Base-by-base conservation (phyloP, 2,113 vertebrate genomes). In the Grantiella picta region DNA sequence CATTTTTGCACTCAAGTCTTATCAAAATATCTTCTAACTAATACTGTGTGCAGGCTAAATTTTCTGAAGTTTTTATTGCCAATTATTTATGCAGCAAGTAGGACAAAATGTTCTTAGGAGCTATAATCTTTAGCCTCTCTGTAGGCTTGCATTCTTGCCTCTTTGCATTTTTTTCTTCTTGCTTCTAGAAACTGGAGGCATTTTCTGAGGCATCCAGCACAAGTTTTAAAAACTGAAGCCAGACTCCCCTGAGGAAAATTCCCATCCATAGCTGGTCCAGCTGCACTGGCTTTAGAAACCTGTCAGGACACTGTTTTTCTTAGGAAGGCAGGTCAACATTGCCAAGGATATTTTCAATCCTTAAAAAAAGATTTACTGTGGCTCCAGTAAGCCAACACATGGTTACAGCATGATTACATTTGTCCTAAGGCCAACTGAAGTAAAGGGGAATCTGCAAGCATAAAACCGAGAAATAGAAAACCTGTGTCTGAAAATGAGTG, bases 211-310 rank as follows among this genome's bases (percentile, higher is more conserved):
- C n/a, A 72, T 68, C 17, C 31, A 90, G 61, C 53, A 22, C 16
- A 64, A 71, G 68, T 40, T 86, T 60, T 64, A 31, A 50, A 63
- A 84, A 89, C 53, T 60, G 53, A 92, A 92, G 56, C 83, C 72
- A 86, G 92, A 61, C 49, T 84, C 14, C 64, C 77, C 44, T 71
- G 71, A 84, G 80, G 72, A 94, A 78, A 96, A 65, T 61, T 87
- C 84, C 91, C 92, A 87, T 83, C 77, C 70, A 38, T 65, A 65
- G 15, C 53, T 5, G 63, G 57, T 87, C 47, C 65, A 96, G 86
- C 92, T 92, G 86, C 49, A 65, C 80, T 94, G 93, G 70, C 44
- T 94, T 85, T 94, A 80, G 73, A 84, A 90, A 40, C 47, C 18
- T 0, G 0, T 79, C 66, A 82, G 78, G 73, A 72, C 19, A 4